Base-by-base conservation (phyloP, 2,888 invertebrate genomes). In the Scrobipalpa costella region DNA sequence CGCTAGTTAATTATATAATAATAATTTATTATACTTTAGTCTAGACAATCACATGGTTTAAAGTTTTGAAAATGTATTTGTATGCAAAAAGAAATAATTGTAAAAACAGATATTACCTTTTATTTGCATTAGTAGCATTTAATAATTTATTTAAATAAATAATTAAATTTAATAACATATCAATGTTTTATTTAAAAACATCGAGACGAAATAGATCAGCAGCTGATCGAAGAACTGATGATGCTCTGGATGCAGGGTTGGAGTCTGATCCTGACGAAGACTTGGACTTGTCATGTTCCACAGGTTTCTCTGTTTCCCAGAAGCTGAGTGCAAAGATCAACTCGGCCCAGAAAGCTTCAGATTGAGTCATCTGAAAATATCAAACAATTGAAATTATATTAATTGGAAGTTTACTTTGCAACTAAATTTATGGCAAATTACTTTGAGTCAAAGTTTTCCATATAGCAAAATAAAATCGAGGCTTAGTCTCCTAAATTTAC, bases 241-340 rank as follows among this genome's bases (percentile, higher is more conserved):
- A 89, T 0, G 90, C 88, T 68, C 90, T 79, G 0, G 90, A 90
- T 1, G 71, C 77, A 6, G 69, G 69, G 7, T 82, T 74, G 0
- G 82, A 78, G 0, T 60, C 64, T 2, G 78, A 78, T 0, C 68
- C 72, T 0, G 88, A 85, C 0, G 79, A 69, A 0, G 90, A 88
- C 0, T 88, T 81, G 0, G 88, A 84, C 0, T 85, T 75, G 0
- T 88, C 86, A 65, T 90, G 90, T 58, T 85, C 80, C 6, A 95
- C 95, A 0, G 95, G 95, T 73, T 96, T 97, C 59, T 95, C 94
- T 19, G 94, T 93, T 69, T 94, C 93, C 93, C 94, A 94, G 74
- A 96, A 94, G 79, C 94, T 93, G 19, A 96, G 74, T 0, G 95
- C 95, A 78, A 96, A 97, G 65, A 92, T 88, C 0, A 95, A 76